Percentiles rank a stretch among this genome's conserved stretches.
These are phyloP conservation scores for Pseudochaenichthys georgianus DNA, from an alignment of 2,797 vertebrate species.

Conservation along the genomic window DNA sequence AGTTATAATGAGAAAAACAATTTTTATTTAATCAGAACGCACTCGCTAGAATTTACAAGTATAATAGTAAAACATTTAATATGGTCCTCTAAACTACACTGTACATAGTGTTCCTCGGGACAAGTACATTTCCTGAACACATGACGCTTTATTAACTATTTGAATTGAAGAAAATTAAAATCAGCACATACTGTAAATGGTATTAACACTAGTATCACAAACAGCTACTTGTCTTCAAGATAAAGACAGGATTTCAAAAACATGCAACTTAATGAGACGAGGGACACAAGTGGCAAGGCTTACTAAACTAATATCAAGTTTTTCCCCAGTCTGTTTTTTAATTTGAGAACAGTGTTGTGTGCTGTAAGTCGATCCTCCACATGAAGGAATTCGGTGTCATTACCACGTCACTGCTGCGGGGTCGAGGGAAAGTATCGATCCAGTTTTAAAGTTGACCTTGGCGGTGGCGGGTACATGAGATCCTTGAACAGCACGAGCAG, in stretches of 20 bases:
- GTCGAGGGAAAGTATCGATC: constrained; percentile 15
- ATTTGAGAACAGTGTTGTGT: neutral
- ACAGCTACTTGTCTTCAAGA: no score
- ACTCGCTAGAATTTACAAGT: neutral
- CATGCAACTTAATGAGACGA: neutral
- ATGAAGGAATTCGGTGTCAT: neutral
- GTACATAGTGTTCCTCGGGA: neutral
- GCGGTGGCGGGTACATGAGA: constrained; percentile 45
- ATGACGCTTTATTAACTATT: neutral
- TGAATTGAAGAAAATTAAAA: neutral
- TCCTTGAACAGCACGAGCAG: constrained; percentile 41
- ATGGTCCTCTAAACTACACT: neutral
- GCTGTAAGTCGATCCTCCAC: neutral
- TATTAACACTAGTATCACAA: no score
- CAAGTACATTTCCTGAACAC: neutral
- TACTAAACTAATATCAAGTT: neutral
- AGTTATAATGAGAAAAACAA: neutral
- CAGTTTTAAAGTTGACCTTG: constrained; percentile 63
- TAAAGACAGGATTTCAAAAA: no score
- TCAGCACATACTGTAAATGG: no score
- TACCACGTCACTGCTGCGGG: neutral
- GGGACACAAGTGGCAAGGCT: neutral
- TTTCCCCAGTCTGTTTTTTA: neutral
- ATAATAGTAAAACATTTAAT: neutral
- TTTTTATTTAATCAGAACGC: neutral